Evolutionary conservation across 2,797 vertebrate genomes (phyloP), one percentile per base, ranked within the genome.

Genomic region (Limnodromus scolopaceus): DNA sequence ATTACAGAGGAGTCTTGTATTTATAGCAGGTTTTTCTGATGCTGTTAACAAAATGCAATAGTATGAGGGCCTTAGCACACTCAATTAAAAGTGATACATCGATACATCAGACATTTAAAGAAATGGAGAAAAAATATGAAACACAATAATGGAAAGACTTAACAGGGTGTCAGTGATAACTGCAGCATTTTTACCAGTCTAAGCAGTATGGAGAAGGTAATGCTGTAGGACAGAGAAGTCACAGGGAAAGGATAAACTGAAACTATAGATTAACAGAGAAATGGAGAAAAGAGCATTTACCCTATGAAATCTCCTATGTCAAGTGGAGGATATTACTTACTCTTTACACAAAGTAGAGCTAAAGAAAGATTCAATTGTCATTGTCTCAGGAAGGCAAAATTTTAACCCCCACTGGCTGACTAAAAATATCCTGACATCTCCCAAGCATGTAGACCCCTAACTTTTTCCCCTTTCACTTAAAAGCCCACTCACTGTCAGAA

Each of bases 301-400:
- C 20, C 58, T 69, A 16, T 0, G 3, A 23, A 32, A 43, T 8
- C 27, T n/a, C 32, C 2, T 39, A 3, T 9, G 4, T 43, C n/a
- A 54, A 17, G 1, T 27, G 32, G 74, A 53, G 11, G 28, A 36
- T 13, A 39, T 3, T 54, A 7, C 82, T 11, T 13, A 79, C 32
- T 46, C 69, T n/a, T 18, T 27, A 68, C 16, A 22, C 17, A 61
- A 72, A 28, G 10, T 3, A 32, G 5, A 76, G 20, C 32, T 39
- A 58, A 54, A 63, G 3, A 15, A 49, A 81, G 48, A 65, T 6
- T 78, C 9, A 30, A 3, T 55, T 9, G 43, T 6, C 22, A 3
- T 55, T 9, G 43, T 6, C 22, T 57, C 27, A 10, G 38, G 10
- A 22, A 83, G 16, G 49, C 13, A 80, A 80, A 85, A 81, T 5